Evolutionary conservation across 1,140 invertebrate species (phyloP).

Genomic region (Phenacoccus solenopsis): DNA sequence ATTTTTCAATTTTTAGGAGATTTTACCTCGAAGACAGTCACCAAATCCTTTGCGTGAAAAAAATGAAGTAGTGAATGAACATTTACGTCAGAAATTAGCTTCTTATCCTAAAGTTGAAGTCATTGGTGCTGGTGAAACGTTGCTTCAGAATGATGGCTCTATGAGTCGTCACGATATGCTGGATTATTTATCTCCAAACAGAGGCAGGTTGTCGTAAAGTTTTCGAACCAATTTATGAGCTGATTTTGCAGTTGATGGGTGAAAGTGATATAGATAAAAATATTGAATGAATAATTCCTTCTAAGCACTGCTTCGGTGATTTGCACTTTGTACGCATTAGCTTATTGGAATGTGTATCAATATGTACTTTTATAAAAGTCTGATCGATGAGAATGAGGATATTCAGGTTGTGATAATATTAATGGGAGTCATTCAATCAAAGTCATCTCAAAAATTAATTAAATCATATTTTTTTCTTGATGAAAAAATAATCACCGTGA

Average conservation of each 20-base stretch:
- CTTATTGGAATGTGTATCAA: too few species aligned
- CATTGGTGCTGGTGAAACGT: constrained; percentile 57
- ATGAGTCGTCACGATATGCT: constrained; percentile 79
- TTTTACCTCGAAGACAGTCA: constrained; percentile 69
- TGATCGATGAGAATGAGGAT: too few species aligned
- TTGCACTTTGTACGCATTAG: too few species aligned
- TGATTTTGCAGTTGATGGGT: constrained; percentile 56
- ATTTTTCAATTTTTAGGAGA: constrained; percentile 51
- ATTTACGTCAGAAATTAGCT: constrained; percentile 47
- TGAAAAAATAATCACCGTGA: too few species aligned
- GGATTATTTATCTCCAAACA: constrained; percentile 75
- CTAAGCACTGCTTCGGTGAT: too few species aligned
- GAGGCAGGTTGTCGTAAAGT: constrained; percentile 68
- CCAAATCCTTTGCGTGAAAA: constrained; percentile 66
- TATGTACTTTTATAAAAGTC: too few species aligned
- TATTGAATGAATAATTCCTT: neutral
- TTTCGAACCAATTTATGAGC: constrained; percentile 65
- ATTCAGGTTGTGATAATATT: too few species aligned
- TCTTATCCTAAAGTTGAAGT: constrained; percentile 50
- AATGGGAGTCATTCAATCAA: too few species aligned
- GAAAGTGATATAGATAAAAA: constrained; percentile 59
- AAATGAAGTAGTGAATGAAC: constrained; percentile 55
- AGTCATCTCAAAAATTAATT: too few species aligned
- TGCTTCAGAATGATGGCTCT: constrained; percentile 60
- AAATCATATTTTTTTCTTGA: too few species aligned